Base-by-base conservation (phyloP, 1,140 invertebrate species). In the Chymomyza costata region DNA sequence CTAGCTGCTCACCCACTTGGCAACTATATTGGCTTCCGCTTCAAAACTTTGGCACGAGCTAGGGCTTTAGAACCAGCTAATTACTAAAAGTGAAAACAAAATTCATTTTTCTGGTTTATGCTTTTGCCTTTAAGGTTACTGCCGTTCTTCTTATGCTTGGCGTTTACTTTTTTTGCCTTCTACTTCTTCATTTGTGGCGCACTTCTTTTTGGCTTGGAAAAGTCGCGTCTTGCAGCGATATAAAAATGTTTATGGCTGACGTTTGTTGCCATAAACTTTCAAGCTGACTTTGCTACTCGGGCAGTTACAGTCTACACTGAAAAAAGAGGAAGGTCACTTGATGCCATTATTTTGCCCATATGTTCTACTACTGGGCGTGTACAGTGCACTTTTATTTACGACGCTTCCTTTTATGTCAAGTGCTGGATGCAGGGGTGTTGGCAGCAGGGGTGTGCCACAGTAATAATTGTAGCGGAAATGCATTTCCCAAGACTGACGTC, bases 21-120 rank as follows among this genome's bases (percentile, higher is more conserved):
- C 34, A 21, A n/a, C n/a, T n/a, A n/a, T n/a, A n/a, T n/a, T n/a
- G n/a, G 31, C 37, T 19, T 14, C 31, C 21, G 34, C 40, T 43
- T 11, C 18, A 47, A 41, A 49, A 58, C 55, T 34, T 34, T 34
- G 11, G 3, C 13, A 14, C 6, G 13, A 6, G 32, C 13, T 14
- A 13, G 3, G 6, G 32, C 32, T 69, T 63, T 49, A 59, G 52
- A 48, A 49, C 66, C 30, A 58, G 69, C 70, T 74, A 74, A 74
- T 74, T 74, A 74, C 70, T 69, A 74, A 73, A 67, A 74, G 64
- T 73, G 70, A 74, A 74, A 74, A 68, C 66, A 70, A 65, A 74
- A 74, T 74, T 74, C 70, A 74, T 74, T 74, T 67, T 69, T 30
- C 63, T 73, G 63, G 68, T 59, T 73, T 73, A 67, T 73, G 63